These are phyloP conservation scores for Xiphorhynchus elegans DNA, from an alignment of 2,113 vertebrate species.

Conservation along the genomic window DNA sequence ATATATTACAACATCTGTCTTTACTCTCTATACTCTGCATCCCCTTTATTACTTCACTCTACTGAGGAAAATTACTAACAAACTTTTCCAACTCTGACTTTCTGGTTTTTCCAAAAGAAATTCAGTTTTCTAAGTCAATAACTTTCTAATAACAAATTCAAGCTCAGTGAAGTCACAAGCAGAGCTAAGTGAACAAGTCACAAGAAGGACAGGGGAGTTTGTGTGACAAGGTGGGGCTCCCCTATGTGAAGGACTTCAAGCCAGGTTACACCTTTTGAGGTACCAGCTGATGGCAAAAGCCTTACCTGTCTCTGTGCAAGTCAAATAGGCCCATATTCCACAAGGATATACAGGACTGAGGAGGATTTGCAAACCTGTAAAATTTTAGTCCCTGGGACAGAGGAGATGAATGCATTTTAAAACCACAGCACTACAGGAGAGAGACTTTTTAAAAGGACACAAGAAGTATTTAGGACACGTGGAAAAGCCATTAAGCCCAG, in stretches of 20 bases:
- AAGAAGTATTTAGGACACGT: not conserved
- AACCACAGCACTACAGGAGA: not conserved
- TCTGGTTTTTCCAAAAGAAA: not conserved
- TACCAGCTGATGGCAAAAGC: not conserved
- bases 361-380: not conserved
- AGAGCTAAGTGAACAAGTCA: not conserved
- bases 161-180: not conserved
- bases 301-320: not conserved
- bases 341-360: not conserved
- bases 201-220: not conserved
- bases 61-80: not conserved
- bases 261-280: not conserved
- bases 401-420: not conserved
- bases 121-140: not conserved
- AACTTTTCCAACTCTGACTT: not conserved
- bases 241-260: not conserved
- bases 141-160: not conserved
- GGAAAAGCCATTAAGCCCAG: not conserved
- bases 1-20: not conserved
- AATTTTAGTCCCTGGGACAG: not conserved
- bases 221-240: not conserved
- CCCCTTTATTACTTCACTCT: not conserved
- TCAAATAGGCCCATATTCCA: not conserved
- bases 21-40: not conserved
- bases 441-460: not conserved